A percentile compares a stretch with the other conserved stretches of the same genome.
Conservation (phyloP, 2,888 invertebrate species). For the Masnerella sp. region DNA sequence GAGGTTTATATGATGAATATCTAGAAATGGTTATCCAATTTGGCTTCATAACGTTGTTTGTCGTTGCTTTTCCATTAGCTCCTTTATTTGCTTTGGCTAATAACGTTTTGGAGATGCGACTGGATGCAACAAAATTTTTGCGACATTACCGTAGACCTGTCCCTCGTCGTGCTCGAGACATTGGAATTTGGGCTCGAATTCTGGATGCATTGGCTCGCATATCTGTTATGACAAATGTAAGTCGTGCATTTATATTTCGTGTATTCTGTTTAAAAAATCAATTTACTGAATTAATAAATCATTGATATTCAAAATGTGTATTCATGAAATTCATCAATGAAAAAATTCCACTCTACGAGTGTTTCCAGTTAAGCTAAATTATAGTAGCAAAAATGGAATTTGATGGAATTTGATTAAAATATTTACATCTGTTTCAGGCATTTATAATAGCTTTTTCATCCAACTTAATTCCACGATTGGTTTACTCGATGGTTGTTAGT, state of each 20-base stretch:
- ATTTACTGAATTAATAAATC: no score
- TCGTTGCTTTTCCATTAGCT: conserved; percentile 90
- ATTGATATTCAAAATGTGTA: no score
- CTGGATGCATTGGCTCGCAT: conserved; percentile 86
- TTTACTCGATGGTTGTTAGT: conserved; percentile 82
- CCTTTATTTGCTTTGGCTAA: conserved; percentile 90
- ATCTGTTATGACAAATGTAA: conserved; percentile 87
- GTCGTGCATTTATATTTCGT: no score
- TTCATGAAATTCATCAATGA: no score
- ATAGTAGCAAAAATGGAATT: no score
- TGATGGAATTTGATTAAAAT: no score
- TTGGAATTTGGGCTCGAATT: conserved; percentile 89
- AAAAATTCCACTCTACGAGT: no score
- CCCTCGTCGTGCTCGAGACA: conserved; percentile 85
- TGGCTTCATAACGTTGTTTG: conserved; percentile 91
- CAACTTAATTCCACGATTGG: conserved; percentile 87
- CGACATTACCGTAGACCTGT: conserved; percentile 86
- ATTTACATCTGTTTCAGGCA: conserved; percentile 81
- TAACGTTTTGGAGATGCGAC: conserved; percentile 89
- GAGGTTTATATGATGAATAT: conserved; percentile 88
- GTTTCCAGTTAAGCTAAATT: no score
- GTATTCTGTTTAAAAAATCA: no score
- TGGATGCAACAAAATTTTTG: conserved; percentile 90
- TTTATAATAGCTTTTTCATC: conserved; percentile 91
- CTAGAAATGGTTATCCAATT: conserved; percentile 93